A percentile compares a stretch with the other conserved stretches of the same genome.
Evolutionary conservation across 2,113 vertebrate species (phyloP).

Genomic region (Malurus alboscapulatus): DNA sequence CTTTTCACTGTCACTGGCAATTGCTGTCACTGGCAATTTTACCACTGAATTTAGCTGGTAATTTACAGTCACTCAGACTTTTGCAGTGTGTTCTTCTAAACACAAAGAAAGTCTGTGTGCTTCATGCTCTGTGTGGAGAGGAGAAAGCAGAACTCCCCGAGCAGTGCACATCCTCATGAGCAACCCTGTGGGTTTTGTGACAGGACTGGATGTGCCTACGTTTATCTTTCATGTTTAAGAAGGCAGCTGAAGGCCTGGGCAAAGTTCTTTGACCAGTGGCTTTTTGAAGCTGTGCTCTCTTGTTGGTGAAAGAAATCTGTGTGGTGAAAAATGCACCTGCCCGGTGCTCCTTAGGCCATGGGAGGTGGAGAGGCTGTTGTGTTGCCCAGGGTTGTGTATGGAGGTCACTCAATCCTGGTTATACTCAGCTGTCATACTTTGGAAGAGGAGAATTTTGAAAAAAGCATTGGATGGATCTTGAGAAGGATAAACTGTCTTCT

Average conservation of each 20-base stretch:
- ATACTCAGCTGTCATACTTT: background rate
- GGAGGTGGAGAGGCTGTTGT: background rate
- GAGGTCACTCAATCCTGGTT: background rate
- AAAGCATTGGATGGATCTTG: accelerated
- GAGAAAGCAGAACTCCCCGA: background rate
- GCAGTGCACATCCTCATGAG: background rate
- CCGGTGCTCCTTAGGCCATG: accelerated
- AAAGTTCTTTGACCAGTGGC: background rate
- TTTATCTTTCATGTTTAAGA: background rate
- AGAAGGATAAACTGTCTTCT: background rate
- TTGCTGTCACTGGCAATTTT: conserved; percentile 20
- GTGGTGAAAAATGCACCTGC: background rate
- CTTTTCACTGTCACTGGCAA: background rate
- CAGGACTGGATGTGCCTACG: background rate
- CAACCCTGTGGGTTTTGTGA: background rate
- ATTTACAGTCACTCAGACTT: background rate
- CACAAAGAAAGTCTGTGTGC: background rate
- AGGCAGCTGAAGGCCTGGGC: background rate
- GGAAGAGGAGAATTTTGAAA: background rate
- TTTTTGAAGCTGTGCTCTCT: background rate
- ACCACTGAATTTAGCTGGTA: background rate
- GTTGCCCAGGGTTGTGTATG: background rate
- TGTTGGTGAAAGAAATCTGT: background rate
- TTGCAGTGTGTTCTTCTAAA: background rate
- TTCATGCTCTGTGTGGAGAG: background rate